These are phyloP conservation scores for Arion vulgaris DNA, from an alignment of 1,140 invertebrate genomes.

Conservation along the genomic window DNA sequence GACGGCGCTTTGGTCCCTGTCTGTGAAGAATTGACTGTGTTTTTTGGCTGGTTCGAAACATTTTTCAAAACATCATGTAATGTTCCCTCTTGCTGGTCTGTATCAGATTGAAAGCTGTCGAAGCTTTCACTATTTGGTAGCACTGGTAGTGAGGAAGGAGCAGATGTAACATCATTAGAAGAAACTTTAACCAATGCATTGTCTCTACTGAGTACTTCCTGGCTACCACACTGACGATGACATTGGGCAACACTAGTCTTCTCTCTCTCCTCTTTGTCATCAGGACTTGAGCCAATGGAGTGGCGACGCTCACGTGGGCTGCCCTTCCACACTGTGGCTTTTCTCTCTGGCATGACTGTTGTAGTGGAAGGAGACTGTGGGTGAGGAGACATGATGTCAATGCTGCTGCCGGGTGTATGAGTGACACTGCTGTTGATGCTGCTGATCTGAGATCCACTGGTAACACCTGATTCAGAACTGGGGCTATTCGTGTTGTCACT, in stretches of 20 bases:
- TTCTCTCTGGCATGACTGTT: constrained; percentile 41
- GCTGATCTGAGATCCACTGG: constrained; percentile 34
- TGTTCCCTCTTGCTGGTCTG: not conserved
- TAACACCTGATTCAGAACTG: constrained; percentile 41
- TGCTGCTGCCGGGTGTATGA: constrained; percentile 15
- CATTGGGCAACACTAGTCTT: constrained; percentile 23
- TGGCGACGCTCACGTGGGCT: constrained; percentile 61
- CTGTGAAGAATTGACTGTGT: not conserved
- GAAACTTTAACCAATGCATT: not conserved
- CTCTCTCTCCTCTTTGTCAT: constrained; percentile 46
- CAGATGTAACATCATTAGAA: not conserved
- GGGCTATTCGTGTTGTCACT: constrained; percentile 33
- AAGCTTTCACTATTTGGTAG: not conserved
- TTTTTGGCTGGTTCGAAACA: not conserved
- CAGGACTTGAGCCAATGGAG: constrained; percentile 66
- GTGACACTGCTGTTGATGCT: constrained; percentile 25
- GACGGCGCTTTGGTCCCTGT: not conserved
- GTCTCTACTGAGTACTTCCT: constrained; percentile 44
- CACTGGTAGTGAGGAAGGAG: not conserved
- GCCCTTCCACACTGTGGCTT: constrained; percentile 62
- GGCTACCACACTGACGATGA: constrained; percentile 48
- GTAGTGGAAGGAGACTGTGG: constrained; percentile 18
- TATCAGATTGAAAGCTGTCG: not conserved
- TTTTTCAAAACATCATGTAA: not conserved
- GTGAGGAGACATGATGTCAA: constrained; percentile 28